Conservation (phyloP, 1,140 invertebrate species). For the Drosophila aff. region DNA sequence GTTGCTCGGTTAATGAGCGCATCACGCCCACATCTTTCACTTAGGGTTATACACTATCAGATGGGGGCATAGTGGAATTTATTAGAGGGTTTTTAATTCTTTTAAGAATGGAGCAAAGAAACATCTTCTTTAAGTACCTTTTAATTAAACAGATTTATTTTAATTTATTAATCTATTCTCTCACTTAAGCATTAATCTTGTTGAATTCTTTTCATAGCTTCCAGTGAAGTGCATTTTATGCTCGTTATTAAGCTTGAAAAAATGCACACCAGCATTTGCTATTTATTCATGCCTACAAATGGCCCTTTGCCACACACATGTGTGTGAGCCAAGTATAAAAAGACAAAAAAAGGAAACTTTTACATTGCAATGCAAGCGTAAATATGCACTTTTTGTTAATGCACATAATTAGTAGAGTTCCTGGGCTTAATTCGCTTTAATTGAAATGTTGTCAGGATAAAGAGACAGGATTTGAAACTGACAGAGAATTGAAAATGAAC, state of each 20-base stretch:
- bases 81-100: background rate
- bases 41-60: conserved; percentile 22
- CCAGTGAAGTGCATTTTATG: background rate
- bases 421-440: conserved; percentile 35
- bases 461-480: background rate
- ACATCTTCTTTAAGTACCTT: background rate
- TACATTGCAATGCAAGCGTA: conserved; percentile 11
- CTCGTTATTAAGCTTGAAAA: too few relatives aligned
- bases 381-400: conserved; percentile 46
- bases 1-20: conserved; percentile 37
- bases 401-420: conserved; percentile 52
- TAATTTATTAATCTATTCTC: too few relatives aligned
- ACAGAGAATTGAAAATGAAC: conserved; percentile 3
- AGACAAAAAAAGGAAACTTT: conserved; percentile 3
- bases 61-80: background rate
- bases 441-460: conserved; percentile 25
- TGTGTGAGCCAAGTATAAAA: conserved; percentile 15
- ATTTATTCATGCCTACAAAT: conserved; percentile 48
- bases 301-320: conserved; percentile 18
- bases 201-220: background rate
- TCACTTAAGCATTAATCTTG: too few relatives aligned
- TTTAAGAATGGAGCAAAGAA: background rate
- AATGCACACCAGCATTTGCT: conserved; percentile 17
- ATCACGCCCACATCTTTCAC: conserved; percentile 49
- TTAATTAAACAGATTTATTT: background rate